Evolutionary conservation across 1,140 invertebrate species (phyloP).

Genomic region (Cydia amplana): DNA sequence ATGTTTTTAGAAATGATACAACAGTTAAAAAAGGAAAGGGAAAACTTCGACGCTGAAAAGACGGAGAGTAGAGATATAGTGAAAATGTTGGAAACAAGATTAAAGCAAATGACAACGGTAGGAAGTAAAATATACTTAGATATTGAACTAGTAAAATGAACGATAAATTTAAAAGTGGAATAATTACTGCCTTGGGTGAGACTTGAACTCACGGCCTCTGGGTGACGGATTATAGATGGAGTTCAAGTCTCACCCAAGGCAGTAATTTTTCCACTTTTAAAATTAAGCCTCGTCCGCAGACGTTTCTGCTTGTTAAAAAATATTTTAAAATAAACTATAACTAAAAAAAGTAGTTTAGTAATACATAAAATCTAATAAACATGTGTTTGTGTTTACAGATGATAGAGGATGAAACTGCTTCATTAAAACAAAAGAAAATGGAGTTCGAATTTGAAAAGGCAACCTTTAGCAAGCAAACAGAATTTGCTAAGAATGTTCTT

Average conservation of each 20-base stretch:
- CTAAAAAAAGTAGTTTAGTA: no score
- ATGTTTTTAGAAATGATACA: conserved; percentile 61
- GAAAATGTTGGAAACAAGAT: conserved; percentile 62
- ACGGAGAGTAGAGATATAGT: conserved; percentile 60
- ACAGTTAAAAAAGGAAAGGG: conserved; percentile 63
- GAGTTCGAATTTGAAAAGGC: conserved; percentile 76
- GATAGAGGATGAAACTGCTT: conserved; percentile 70
- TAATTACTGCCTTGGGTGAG: no score
- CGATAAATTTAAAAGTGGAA: no score
- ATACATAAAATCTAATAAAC: no score
- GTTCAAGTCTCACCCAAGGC: no score
- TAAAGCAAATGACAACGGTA: conserved; percentile 73
- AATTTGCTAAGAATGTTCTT: conserved; percentile 72
- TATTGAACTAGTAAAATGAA: no score
- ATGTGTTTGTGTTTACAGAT: conserved; percentile 48
- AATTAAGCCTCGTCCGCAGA: no score
- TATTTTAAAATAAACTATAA: no score
- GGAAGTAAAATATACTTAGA: background rate
- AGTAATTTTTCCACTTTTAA: no score
- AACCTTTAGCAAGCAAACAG: conserved; percentile 71
- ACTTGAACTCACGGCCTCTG: no score
- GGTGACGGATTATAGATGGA: no score
- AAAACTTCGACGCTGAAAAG: conserved; percentile 68
- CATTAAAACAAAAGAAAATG: conserved; percentile 71
- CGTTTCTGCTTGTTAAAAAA: no score